Conservation (phyloP, 53 echinoderm and acorn worm species). For the Luidia sarsii region DNA sequence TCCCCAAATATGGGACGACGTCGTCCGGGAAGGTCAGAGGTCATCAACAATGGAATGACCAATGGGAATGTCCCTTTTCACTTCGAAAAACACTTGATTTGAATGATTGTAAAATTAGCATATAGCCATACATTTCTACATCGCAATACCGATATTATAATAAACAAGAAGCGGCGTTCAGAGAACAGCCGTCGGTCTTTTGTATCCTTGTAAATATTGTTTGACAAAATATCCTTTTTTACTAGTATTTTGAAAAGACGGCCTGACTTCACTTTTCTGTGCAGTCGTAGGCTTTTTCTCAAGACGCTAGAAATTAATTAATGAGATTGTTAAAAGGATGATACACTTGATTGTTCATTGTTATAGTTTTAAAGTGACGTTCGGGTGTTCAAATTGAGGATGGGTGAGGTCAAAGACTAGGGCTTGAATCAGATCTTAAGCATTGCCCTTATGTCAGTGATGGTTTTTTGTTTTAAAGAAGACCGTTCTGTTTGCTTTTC, state of each 20-base stretch:
- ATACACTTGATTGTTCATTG: constrained; percentile 36
- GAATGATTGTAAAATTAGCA: constrained; percentile 35
- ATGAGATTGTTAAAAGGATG: neutral
- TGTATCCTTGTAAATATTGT: constrained; percentile 60
- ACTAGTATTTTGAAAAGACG: constrained; percentile 61
- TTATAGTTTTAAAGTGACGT: constrained; percentile 16
- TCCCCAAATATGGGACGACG: no score
- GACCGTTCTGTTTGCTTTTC: no score
- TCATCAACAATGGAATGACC: no score
- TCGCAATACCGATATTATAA: constrained; percentile 47
- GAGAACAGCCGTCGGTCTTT: constrained; percentile 38
- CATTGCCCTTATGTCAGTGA: no score
- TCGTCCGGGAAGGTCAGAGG: constrained; percentile 13
- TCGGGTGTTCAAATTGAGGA: no score
- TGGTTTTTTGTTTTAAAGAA: no score
- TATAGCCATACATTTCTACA: constrained; percentile 46
- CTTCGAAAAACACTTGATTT: constrained; percentile 27
- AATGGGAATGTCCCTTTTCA: no score
- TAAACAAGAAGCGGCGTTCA: constrained; percentile 29
- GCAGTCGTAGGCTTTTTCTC: constrained; percentile 63
- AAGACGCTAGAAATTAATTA: constrained; percentile 49
- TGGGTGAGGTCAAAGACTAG: no score
- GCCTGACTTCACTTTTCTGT: constrained; percentile 58
- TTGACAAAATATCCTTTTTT: constrained; percentile 46
- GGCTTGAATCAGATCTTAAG: constrained; percentile 43